Conservation (phyloP, 2,888 invertebrate species). For the Biston stratarius region DNA sequence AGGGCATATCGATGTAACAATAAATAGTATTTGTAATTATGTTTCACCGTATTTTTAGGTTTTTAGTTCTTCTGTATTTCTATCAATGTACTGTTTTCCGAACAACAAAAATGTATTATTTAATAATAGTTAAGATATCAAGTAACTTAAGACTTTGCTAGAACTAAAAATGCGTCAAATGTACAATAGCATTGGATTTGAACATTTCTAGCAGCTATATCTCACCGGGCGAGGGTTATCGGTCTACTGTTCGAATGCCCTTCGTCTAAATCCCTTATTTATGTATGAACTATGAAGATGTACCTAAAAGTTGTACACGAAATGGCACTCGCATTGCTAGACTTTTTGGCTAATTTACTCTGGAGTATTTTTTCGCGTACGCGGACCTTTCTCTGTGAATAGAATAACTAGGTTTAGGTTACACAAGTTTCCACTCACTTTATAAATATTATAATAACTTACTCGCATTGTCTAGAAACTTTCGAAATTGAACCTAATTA, state of each 20-base stretch:
- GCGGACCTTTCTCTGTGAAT: conserved; percentile 13
- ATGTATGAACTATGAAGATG: conserved; percentile 25
- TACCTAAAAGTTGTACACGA: conserved; percentile 26
- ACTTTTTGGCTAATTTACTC: conserved; percentile 27
- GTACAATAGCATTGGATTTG: too few species aligned
- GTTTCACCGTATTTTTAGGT: too few species aligned
- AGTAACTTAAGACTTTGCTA: too few species aligned
- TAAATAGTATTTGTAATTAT: too few species aligned
- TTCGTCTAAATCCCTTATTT: conserved; percentile 24
- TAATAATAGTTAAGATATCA: too few species aligned
- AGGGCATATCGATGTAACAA: too few species aligned
- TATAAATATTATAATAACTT: conserved; percentile 16
- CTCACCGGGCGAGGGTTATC: neutral
- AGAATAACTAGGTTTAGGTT: conserved; percentile 14
- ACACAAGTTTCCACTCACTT: conserved; percentile 33
- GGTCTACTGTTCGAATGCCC: conserved; percentile 5
- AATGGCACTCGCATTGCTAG: conserved; percentile 30
- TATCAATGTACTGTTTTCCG: too few species aligned
- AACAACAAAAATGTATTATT: too few species aligned
- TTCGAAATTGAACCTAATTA: conserved; percentile 6
- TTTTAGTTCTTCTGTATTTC: too few species aligned
- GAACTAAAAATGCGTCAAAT: too few species aligned
- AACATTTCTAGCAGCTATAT: too few species aligned
- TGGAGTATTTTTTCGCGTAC: conserved; percentile 34
- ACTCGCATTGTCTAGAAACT: neutral